Conservation (phyloP, 2,113 vertebrate species). For the Willisornis vidua region DNA sequence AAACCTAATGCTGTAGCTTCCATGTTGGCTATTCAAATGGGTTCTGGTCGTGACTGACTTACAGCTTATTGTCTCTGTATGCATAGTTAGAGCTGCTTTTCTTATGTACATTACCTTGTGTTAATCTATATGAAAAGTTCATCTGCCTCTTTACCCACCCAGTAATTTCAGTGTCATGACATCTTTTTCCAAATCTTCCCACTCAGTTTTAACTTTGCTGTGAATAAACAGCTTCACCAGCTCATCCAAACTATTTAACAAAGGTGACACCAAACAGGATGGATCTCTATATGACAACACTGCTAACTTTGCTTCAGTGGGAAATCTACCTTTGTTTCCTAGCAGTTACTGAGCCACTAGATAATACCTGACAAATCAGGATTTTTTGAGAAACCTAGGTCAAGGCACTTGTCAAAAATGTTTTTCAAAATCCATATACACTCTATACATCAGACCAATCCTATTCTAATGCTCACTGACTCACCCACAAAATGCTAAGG, state of each 20-base stretch:
- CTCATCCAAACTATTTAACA: not conserved
- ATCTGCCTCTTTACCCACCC: not conserved
- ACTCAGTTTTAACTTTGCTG: not conserved
- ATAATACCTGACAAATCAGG: not conserved
- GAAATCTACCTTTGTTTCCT: not conserved
- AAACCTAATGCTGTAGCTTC: not conserved
- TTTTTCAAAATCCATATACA: not conserved
- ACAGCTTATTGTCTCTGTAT: not conserved
- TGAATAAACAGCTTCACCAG: not conserved
- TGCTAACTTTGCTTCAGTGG: not conserved
- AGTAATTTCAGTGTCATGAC: not conserved
- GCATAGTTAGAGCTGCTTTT: not conserved
- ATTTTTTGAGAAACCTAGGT: not conserved
- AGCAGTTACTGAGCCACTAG: not conserved
- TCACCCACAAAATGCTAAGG: not conserved
- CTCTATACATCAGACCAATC: not conserved
- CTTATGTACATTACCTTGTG: not conserved
- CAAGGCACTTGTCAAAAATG: not conserved
- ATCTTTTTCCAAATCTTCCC: not conserved
- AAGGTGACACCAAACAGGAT: not conserved
- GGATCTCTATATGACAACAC: not conserved
- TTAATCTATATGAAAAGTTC: not conserved
- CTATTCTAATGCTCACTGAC: not conserved
- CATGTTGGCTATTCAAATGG: not conserved
- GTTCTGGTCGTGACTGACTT: not conserved